Base-by-base conservation (phyloP, 1,140 invertebrate genomes). In the Anagrus nilaparvatae region DNA sequence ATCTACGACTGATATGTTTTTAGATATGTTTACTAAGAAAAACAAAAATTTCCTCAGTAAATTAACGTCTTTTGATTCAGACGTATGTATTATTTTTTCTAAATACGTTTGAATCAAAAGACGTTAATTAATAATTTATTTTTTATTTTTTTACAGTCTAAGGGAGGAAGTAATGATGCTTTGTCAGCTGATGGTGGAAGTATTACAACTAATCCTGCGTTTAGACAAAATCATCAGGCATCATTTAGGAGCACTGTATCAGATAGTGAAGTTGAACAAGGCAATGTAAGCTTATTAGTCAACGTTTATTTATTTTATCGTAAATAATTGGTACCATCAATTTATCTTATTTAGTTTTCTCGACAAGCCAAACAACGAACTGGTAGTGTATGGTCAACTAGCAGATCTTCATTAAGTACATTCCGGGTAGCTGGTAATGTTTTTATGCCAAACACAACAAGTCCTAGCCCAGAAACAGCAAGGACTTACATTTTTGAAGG, bases 401-500 rank as follows among this genome's bases (percentile, higher is more conserved):
- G 95, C 67, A 92, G 89, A 20, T 89, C 87, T 1, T 59, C 93
- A 17, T 90, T 84, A 54, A 82, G 84, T 19, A 87, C 87, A 12
- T 89, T 90, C 54, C 93, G 93, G 56, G 85, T 87, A 43, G 87
- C 84, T 7, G 89, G 89, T 14, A 84, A 83, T 54, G 77, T 94
- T 44, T 43, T 47, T 5, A 81, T 94, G 17, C 84, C 82, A 38
- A 87, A 87, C 0, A 84, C 81, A 1, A 73, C 74, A 3, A 78
- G 86, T 3, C 84, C 87, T 0, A 88, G 85, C 53, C 87, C 87
- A 1, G 90, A 94, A 46, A 79, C 81, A 20, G 81, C 81, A 1
- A 73, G 89, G 49, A 90, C 87, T 1, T 97, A 97, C 63, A 64
- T 97, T 5, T 97, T 92, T 65, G 90, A 97, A 72, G 90, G 63